These are phyloP conservation scores for Rhagonycha fulva DNA, from an alignment of 2,888 invertebrate genomes.

Conservation along the genomic window DNA sequence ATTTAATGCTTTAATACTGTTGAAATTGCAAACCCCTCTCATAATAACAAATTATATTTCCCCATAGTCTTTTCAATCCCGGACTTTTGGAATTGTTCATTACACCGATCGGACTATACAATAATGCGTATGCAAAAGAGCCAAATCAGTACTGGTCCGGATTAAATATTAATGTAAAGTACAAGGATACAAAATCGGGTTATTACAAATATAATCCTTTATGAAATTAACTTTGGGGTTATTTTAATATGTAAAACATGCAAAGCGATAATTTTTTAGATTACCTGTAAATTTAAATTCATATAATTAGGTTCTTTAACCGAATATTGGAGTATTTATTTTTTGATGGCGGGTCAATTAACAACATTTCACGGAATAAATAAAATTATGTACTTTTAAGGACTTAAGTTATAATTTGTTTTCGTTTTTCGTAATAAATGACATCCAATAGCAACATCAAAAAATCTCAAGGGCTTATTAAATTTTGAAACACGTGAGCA, in stretches of 20 bases:
- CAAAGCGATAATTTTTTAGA: background rate
- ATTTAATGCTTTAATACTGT: slow-evolving; percentile 18
- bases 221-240: slow-evolving; percentile 12
- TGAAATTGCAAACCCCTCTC: slow-evolving; percentile 9
- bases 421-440: background rate
- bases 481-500: background rate
- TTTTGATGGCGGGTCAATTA: background rate
- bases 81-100: slow-evolving; percentile 5
- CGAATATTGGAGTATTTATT: background rate
- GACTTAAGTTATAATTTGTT: no score
- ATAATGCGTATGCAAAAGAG: slow-evolving; percentile 19
- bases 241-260: background rate
- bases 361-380: background rate
- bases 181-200: slow-evolving; percentile 15
- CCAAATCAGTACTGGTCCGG: slow-evolving; percentile 1
- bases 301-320: background rate
- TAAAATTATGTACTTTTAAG: background rate
- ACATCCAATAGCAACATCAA: background rate
- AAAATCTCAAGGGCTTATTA: background rate
- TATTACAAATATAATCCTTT: slow-evolving; percentile 17
- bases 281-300: background rate
- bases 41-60: slow-evolving; percentile 7
- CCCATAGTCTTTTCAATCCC: slow-evolving; percentile 5
- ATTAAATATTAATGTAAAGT: slow-evolving; percentile 12
- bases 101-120: slow-evolving; percentile 10